A percentile compares a stretch with the other conserved stretches of the same genome.
These are phyloP conservation scores for Nettapus auritus DNA, from an alignment of 2,113 vertebrate species.

Conservation along the genomic window DNA sequence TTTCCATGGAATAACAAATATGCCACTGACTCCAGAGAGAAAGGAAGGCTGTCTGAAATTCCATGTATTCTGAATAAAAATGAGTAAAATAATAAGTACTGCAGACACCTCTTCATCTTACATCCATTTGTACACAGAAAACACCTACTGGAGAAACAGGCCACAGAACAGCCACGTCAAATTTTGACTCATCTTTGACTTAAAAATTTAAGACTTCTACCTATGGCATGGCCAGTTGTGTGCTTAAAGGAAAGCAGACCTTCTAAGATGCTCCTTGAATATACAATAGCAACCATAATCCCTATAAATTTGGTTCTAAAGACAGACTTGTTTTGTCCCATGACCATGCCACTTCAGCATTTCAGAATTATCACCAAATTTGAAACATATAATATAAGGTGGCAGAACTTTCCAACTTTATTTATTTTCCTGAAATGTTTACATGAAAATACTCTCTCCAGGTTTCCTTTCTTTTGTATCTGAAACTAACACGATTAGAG, in stretches of 20 bases:
- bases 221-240: not conserved
- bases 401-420: not conserved
- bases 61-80: not conserved
- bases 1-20: not conserved
- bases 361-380: not conserved
- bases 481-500: not conserved
- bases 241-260: not conserved
- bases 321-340: not conserved
- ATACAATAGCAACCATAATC: not conserved
- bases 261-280: not conserved
- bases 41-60: not conserved
- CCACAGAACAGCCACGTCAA: not conserved
- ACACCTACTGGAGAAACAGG: rapidly evolving
- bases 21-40: not conserved
- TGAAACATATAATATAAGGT: not conserved
- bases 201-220: not conserved
- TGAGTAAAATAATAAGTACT: not conserved
- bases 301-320: not conserved
- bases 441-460: not conserved
- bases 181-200: not conserved
- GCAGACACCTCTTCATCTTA: not conserved
- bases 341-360: not conserved
- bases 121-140: not conserved
- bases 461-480: not conserved
- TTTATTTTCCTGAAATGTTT: not conserved